Evolutionary conservation across 2,113 vertebrate species (phyloP).

Genomic region (Bombycilla garrulus): DNA sequence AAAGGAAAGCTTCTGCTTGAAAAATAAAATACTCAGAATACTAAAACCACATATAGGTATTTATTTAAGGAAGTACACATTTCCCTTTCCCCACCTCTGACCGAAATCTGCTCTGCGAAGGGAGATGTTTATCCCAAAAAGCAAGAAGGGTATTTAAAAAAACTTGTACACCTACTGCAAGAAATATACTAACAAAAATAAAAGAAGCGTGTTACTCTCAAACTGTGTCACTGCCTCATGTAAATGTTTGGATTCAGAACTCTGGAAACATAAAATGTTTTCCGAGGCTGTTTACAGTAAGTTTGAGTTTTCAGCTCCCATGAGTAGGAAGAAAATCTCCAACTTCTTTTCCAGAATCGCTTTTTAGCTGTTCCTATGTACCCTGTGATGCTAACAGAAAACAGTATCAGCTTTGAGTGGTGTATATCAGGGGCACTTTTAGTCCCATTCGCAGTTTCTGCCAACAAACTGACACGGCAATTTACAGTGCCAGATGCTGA

Average conservation of each 20-base stretch:
- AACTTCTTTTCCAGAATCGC: neutral
- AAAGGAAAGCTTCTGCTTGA: neutral
- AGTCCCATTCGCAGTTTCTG: neutral
- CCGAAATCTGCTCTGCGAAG: neutral
- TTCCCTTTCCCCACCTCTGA: conserved; percentile 49
- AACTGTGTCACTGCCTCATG: neutral
- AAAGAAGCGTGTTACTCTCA: neutral
- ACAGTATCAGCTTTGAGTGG: conserved; percentile 12
- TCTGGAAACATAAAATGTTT: conserved; percentile 35
- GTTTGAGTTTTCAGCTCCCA: conserved; percentile 32
- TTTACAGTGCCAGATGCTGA: conserved; percentile 14
- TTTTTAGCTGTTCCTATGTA: conserved; percentile 10
- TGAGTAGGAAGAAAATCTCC: conserved; percentile 15
- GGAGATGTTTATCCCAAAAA: conserved; percentile 25
- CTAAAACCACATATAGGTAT: neutral
- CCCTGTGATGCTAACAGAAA: neutral
- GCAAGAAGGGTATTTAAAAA: neutral
- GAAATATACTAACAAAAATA: neutral
- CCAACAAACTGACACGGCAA: conserved; percentile 18
- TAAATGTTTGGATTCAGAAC: conserved; percentile 41
- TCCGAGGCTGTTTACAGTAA: conserved; percentile 56
- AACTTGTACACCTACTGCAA: neutral
- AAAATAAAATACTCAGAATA: conserved; percentile 5
- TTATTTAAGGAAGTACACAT: conserved; percentile 55
- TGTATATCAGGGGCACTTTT: conserved; percentile 21